A percentile compares a stretch with the other conserved stretches of the same genome.
Evolutionary conservation across 2,113 vertebrate genomes (phyloP).

Genomic region (Acanthisitta chloris): DNA sequence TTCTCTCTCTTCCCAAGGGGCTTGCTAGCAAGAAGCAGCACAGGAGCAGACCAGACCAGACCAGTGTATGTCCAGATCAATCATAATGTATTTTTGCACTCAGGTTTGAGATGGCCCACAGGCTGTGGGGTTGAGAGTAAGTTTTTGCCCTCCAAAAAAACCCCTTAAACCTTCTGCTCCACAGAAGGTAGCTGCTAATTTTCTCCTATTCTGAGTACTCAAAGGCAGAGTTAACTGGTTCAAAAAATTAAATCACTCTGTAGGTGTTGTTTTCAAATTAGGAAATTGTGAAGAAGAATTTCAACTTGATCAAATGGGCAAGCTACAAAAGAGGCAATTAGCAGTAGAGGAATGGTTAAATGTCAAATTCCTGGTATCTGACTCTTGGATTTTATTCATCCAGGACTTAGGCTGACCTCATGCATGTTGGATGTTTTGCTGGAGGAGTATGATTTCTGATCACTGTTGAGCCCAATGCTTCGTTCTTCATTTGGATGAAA

Average conservation of each 20-base stretch:
- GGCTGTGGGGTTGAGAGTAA: neutral
- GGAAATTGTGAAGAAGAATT: neutral
- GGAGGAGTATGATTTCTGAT: neutral
- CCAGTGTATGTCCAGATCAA: neutral
- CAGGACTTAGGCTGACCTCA: neutral
- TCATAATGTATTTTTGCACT: neutral
- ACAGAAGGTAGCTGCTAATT: neutral
- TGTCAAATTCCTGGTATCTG: neutral
- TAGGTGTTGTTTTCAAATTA: neutral
- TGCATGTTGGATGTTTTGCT: neutral
- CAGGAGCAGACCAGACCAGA: neutral
- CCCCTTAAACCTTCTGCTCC: neutral
- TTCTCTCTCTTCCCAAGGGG: neutral
- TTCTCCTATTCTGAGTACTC: neutral
- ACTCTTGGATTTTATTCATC: neutral
- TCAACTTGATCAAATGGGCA: neutral
- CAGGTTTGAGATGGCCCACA: neutral
- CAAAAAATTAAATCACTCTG: neutral
- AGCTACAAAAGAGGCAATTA: neutral
- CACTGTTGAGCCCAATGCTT: neutral
- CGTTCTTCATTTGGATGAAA: neutral
- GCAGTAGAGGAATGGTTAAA: neutral
- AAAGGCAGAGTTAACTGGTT: neutral
- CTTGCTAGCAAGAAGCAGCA: neutral
- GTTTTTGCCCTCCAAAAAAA: neutral